Conservation (phyloP, 2,113 vertebrate species). For the Pteronura brasiliensis region DNA sequence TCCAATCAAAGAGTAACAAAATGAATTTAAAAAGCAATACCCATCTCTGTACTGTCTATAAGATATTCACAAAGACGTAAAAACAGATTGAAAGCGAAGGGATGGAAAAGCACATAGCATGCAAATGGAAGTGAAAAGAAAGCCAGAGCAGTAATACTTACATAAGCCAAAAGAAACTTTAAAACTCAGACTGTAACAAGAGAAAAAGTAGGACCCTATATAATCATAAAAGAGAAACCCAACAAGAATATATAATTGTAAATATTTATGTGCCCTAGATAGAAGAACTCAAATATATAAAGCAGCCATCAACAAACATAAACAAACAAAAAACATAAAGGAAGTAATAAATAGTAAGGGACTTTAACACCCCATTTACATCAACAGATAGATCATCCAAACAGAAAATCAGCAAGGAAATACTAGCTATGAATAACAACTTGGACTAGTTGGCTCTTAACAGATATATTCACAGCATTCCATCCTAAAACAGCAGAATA, state of each 20-base stretch:
- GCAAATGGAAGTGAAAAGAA: not conserved
- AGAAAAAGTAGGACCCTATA: not conserved
- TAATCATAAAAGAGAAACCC: not conserved
- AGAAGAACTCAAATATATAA: not conserved
- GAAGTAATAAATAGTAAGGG: not conserved
- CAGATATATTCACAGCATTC: not conserved
- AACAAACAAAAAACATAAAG: not conserved
- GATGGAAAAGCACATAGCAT: not conserved
- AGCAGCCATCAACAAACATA: not conserved
- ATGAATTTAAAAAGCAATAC: not conserved
- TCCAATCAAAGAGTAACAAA: not conserved
- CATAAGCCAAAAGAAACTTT: not conserved
- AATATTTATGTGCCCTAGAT: not conserved
- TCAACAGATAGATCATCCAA: not conserved
- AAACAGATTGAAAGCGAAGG: not conserved
- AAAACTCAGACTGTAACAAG: not conserved
- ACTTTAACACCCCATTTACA: not conserved
- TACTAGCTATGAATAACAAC: not conserved
- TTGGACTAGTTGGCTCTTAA: not conserved
- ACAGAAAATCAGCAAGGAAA: not conserved
- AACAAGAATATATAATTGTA: not conserved
- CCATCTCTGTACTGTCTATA: not conserved
- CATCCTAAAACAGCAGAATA: not conserved
- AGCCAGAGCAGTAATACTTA: not conserved
- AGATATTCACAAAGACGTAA: not conserved